Evolutionary conservation across 1,140 invertebrate genomes (phyloP), one percentile per base, ranked within the genome.

Genomic region (Bombus ignitus): DNA sequence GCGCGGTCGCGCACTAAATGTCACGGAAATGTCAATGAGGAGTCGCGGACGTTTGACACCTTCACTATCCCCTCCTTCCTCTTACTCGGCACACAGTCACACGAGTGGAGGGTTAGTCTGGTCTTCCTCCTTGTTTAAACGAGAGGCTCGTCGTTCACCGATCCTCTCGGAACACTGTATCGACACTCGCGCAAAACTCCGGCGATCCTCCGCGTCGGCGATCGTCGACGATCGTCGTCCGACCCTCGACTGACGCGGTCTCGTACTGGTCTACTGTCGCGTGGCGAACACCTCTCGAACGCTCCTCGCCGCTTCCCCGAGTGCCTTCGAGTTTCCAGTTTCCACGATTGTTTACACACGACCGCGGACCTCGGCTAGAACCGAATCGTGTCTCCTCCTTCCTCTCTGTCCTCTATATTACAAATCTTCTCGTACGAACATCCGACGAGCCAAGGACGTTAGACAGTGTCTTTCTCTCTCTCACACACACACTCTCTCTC

Each of bases 21-120:
- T 92, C 92, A 92, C 80, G 89, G 85, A 91, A 93, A 92, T 93
- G 92, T 93, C 91, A 92, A 89, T 87, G 83, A 90, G 88, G 78
- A 83, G 82, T 76, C 85, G 81, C 77, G 82, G 89, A 87, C 92
- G 92, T 88, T 90, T 90, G 89, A 89, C 90, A 92, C 88, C 91
- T 92, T 90, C 88, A 91, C 90, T 83, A 81, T 85, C 83, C 89
- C 89, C 83, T 89, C 90, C 28, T n/a, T 62, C 25, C 28, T 62
- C 28, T 62, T 62, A 28, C 59, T 62, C 28, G 3, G 28, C 59
- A n/a, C 9, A 13, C 9, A 62, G 28, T 62, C 59, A n/a, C 59
- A n/a, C 59, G 59, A 62, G 28, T 12, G 59, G 59, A 62, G 59
- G 59, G 12, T n/a, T 62, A n/a, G 59, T 62, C 28, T n/a, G 28